phyloP scores from a whole-genome alignment of 2,113 vertebrate genomes.

The Trogon melanurus region DNA sequence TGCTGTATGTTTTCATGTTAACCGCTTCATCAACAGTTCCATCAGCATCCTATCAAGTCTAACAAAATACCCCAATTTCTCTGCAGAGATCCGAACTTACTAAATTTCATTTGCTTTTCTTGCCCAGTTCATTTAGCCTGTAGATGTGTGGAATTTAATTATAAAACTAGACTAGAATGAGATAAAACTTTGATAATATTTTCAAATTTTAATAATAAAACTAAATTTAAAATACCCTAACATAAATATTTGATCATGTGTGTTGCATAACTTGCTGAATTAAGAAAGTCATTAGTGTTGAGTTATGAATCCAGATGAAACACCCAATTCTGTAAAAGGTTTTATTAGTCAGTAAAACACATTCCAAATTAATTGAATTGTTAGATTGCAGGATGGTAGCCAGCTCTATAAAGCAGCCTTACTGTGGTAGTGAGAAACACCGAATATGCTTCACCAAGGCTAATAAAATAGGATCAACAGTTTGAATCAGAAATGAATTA shows the following conservation, averaged over 20 bases:
- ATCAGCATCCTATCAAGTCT: background rate
- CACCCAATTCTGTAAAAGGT: background rate
- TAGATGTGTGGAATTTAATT: background rate
- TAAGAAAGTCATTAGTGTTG: background rate
- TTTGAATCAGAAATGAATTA: background rate
- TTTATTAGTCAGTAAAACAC: conserved; percentile 13
- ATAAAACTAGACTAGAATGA: background rate
- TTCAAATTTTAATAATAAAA: conserved; percentile 14
- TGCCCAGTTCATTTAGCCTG: background rate
- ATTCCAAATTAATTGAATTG: conserved; percentile 42
- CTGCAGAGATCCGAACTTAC: background rate
- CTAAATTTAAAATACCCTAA: background rate
- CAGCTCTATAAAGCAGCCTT: background rate
- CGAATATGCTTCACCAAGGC: background rate
- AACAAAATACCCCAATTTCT: background rate
- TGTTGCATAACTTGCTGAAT: background rate
- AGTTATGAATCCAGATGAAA: conserved; percentile 15
- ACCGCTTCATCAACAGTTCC: background rate
- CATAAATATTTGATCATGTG: conserved; percentile 4
- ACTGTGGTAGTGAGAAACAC: background rate
- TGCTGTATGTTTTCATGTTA: background rate
- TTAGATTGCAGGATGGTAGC: background rate
- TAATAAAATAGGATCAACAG: background rate
- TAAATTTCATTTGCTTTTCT: background rate
- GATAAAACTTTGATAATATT: background rate